Evolutionary conservation across 2,113 vertebrate species (phyloP).

Genomic region (Pogona vitticeps): DNA sequence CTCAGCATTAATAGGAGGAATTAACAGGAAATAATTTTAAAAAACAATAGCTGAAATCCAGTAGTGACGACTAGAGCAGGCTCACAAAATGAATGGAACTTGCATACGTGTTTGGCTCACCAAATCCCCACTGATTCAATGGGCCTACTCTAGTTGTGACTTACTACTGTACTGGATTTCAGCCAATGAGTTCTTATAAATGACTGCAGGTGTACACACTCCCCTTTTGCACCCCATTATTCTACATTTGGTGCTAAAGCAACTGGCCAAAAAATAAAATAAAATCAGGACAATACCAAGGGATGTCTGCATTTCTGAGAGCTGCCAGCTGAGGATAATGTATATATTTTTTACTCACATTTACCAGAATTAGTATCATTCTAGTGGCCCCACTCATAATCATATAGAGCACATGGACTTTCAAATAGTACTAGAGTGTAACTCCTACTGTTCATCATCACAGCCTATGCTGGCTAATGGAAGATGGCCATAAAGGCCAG

Average conservation of each 20-base stretch:
- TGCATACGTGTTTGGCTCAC: too few species aligned
- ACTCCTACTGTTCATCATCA: too few species aligned
- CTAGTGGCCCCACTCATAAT: neutral
- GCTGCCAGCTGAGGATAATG: neutral
- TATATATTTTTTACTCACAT: too few species aligned
- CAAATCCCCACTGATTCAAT: too few species aligned
- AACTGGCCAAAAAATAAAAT: neutral
- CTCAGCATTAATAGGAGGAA: neutral
- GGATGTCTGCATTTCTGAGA: neutral
- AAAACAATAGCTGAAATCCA: neutral
- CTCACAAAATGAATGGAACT: neutral
- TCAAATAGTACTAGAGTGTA: too few species aligned
- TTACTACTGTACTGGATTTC: too few species aligned
- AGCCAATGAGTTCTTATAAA: neutral
- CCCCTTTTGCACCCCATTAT: neutral
- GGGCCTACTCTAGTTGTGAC: too few species aligned
- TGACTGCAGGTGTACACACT: neutral
- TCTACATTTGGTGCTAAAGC: neutral
- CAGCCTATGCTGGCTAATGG: neutral
- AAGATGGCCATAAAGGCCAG: neutral
- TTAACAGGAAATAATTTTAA: neutral
- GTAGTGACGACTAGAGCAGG: neutral
- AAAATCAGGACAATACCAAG: neutral
- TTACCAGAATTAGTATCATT: neutral
- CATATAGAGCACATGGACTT: too few species aligned